Percentiles rank a stretch among this genome's conserved stretches.
Conservation (phyloP, 2,888 invertebrate species). For the Pedicia rivosa region DNA sequence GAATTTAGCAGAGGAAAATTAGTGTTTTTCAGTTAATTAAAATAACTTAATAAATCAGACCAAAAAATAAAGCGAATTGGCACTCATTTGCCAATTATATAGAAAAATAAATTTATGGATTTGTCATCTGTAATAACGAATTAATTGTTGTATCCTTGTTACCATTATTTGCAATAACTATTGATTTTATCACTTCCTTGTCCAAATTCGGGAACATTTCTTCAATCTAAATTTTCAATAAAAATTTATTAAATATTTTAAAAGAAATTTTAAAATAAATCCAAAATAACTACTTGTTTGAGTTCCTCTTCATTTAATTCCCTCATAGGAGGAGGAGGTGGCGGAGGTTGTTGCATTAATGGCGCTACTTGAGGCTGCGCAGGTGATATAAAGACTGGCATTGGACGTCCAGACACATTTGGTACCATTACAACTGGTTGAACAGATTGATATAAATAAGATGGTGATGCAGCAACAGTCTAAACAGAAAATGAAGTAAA, state of each 20-base stretch:
- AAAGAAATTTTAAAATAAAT: too few relatives aligned
- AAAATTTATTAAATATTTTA: too few relatives aligned
- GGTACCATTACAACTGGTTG: conserved; percentile 55
- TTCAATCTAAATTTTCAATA: too few relatives aligned
- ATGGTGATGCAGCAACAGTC: conserved; percentile 19
- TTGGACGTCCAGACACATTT: conserved; percentile 23
- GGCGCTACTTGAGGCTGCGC: conserved; percentile 13
- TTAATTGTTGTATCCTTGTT: conserved; percentile 85
- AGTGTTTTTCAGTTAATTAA: too few relatives aligned
- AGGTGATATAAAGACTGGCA: conserved; percentile 22
- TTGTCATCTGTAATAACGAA: conserved; percentile 75
- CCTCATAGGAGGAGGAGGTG: conserved; percentile 16
- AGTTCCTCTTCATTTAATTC: too few relatives aligned
- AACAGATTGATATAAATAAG: conserved; percentile 28
- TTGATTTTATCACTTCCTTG: conserved; percentile 79
- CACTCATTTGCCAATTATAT: too few relatives aligned
- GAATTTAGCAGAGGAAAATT: too few relatives aligned
- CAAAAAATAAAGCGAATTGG: too few relatives aligned
- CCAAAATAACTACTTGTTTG: too few relatives aligned
- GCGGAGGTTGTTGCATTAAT: conserved; percentile 26
- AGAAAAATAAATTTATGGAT: too few relatives aligned
- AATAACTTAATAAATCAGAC: too few relatives aligned
- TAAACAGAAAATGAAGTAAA: too few relatives aligned
- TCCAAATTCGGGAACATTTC: conserved; percentile 97
- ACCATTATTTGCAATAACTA: conserved; percentile 75